These are phyloP conservation scores for Pherbina coryleti DNA, from an alignment of 2,888 invertebrate genomes.

Conservation along the genomic window DNA sequence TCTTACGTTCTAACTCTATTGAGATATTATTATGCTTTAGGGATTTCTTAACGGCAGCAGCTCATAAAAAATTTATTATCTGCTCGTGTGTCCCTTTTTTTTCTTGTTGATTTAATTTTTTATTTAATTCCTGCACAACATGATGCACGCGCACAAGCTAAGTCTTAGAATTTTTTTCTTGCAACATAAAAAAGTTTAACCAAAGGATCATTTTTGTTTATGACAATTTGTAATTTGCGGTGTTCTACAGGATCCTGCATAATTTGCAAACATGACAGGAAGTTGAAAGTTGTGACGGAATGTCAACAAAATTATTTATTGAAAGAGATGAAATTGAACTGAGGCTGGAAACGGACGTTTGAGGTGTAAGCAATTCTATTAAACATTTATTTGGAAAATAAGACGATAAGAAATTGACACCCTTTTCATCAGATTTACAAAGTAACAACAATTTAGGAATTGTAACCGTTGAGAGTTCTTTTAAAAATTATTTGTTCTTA, in stretches of 20 bases:
- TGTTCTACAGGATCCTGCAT: slow-evolving; percentile 6
- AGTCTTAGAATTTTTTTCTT: not conserved
- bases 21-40: slow-evolving; percentile 35
- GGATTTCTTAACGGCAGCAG: slow-evolving; percentile 25
- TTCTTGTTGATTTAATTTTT: not conserved
- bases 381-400: too few species aligned
- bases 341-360: too few species aligned
- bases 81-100: slow-evolving; percentile 3
- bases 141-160: not conserved
- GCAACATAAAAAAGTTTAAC: slow-evolving; percentile 16
- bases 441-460: too few species aligned
- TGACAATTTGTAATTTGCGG: slow-evolving; percentile 32
- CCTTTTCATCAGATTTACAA: too few species aligned
- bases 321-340: too few species aligned
- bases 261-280: too few species aligned
- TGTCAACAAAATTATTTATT: too few species aligned
- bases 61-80: slow-evolving; percentile 41
- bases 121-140: not conserved
- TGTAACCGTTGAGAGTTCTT: too few species aligned
- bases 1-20: not conserved
- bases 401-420: too few species aligned
- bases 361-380: too few species aligned
- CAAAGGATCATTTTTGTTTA: slow-evolving; percentile 18
- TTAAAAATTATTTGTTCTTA: too few species aligned
- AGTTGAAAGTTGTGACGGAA: too few species aligned